Conservation (phyloP, 1,140 invertebrate species). For the Panonychus citri region DNA sequence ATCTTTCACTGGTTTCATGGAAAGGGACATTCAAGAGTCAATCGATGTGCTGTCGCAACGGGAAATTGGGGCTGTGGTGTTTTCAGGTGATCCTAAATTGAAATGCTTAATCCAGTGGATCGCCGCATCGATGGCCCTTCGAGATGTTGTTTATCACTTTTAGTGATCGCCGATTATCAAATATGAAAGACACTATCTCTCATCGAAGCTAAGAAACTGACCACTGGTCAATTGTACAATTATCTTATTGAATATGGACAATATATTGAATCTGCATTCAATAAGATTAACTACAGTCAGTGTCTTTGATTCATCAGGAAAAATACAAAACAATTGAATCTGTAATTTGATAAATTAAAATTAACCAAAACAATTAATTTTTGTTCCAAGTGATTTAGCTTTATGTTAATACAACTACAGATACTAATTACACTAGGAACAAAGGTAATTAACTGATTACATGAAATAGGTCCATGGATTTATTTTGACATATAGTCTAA, state of each 20-base stretch:
- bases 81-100: constrained; percentile 57
- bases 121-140: constrained; percentile 41
- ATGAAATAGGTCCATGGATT: too few relatives aligned
- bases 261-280: too few relatives aligned
- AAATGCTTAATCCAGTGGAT: constrained; percentile 75
- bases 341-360: too few relatives aligned
- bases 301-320: too few relatives aligned
- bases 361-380: too few relatives aligned
- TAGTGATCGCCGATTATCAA: constrained; percentile 27
- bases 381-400: too few relatives aligned
- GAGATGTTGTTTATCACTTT: constrained; percentile 42
- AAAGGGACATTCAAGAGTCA: neutral
- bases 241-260: neutral
- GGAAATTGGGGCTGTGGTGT: constrained; percentile 98
- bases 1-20: neutral
- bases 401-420: too few relatives aligned
- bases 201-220: constrained; percentile 36
- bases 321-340: too few relatives aligned
- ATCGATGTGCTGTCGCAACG: constrained; percentile 45
- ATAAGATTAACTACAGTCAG: too few relatives aligned
- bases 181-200: constrained; percentile 45
- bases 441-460: too few relatives aligned
- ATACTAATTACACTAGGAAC: too few relatives aligned
- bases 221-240: constrained; percentile 27
- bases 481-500: too few relatives aligned